Base-by-base conservation (phyloP, 2,888 invertebrate genomes). In the Serripes groenlandicus region DNA sequence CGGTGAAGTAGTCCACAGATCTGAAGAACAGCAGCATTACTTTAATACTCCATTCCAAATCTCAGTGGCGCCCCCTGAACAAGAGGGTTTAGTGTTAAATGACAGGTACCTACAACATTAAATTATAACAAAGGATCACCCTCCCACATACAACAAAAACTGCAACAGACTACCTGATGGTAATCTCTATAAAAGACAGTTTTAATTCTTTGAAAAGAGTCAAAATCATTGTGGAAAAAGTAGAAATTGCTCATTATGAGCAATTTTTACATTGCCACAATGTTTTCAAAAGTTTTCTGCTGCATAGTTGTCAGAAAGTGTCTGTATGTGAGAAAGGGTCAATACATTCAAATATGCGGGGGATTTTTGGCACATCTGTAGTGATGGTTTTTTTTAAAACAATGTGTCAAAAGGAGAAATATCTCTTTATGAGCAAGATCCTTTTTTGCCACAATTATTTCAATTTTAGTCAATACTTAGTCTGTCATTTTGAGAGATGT, bases 31-130 rank as follows among this genome's bases (percentile, higher is more conserved):
- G 93, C 98, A 99, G 93, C 99, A 99, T 95, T 99, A 99, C 95
- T 99, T 99, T 95, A 99, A 99, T 95, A 99, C 99, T 54, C 99
- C 99, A 3, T 99, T 98, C 96, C 99, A 99, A 95, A 96, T 99
- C 87, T 98, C 99, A 69, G 95, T 99, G 90, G 98, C 99, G 52
- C 99, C 99, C 30, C 98, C 98, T 0, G 97, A 97, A 90, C 97
- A 97, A 88, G 89, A 92, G 75, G 97, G 97, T 85, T 97, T 97
- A 92, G 98, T 98, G 83, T 96, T 98, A 28, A 97, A 97, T 94
- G 99, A 99, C 95, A 97, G 97, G 97, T 97, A 90, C 2, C 1
- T 49, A n/a, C n/a, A n/a, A n/a, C n/a, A n/a, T 21, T 49, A 21
- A 2, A 2, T 3, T 49, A 3, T 49, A 49, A 42, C 9, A 15